These are phyloP conservation scores for Alloplasta piceator DNA, from an alignment of 2,888 invertebrate genomes.

Conservation along the genomic window DNA sequence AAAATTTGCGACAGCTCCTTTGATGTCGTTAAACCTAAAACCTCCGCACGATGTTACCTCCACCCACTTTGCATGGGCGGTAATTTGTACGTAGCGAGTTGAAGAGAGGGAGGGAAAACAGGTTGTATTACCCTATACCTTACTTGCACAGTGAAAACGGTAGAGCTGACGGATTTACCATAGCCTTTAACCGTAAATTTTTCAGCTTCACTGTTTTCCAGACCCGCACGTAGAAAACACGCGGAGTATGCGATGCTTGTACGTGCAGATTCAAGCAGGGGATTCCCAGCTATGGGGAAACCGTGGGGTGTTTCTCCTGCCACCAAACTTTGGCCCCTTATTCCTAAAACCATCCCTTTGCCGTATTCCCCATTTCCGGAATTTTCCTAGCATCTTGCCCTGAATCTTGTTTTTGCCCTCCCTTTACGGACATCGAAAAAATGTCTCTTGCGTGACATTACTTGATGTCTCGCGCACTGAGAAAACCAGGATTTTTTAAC, in stretches of 20 bases:
- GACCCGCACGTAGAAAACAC: no score
- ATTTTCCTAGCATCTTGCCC: constrained; percentile 1
- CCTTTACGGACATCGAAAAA: constrained; percentile 31
- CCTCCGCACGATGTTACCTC: constrained; percentile 37
- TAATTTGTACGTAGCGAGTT: constrained; percentile 10
- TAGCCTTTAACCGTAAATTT: no score
- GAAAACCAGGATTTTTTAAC: no score
- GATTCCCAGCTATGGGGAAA: constrained; percentile 24
- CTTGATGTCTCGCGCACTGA: constrained; percentile 37
- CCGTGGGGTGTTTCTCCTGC: constrained; percentile 5
- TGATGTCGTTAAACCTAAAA: constrained; percentile 78
- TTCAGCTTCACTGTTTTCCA: no score
- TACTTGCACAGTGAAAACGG: no score
- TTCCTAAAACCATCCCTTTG: not conserved
- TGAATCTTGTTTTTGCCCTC: constrained; percentile 1
- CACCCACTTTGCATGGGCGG: constrained; percentile 13
- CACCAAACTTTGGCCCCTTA: constrained; percentile 21
- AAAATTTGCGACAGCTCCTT: constrained; percentile 75
- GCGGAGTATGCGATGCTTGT: not conserved
- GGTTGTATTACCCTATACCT: constrained; percentile 5
- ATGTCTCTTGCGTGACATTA: constrained; percentile 47
- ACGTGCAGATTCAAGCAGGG: constrained; percentile 18
- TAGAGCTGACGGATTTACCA: no score
- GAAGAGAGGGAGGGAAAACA: constrained; percentile 38
- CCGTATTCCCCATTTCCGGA: not conserved